These are phyloP conservation scores for Chionoecetes opilio DNA, from an alignment of 1,140 invertebrate genomes.

Conservation along the genomic window DNA sequence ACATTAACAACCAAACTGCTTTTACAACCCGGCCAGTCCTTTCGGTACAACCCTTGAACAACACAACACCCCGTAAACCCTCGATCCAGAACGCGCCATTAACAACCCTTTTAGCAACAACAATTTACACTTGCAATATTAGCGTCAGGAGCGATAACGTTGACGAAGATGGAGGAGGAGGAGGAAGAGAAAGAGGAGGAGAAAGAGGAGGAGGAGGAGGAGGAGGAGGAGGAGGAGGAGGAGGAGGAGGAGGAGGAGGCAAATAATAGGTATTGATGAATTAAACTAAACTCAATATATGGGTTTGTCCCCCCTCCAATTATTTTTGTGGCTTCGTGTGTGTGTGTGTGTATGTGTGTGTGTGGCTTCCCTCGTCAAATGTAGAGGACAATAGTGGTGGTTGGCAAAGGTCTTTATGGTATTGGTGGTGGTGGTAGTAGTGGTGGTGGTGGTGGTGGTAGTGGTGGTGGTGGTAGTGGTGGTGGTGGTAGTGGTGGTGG, in stretches of 20 bases:
- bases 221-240: no score
- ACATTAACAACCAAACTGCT: no score
- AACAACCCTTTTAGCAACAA: background rate
- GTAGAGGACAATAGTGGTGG: background rate
- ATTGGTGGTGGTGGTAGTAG: background rate
- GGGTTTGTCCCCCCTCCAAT: no score
- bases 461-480: background rate
- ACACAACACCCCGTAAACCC: no score
- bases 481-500: background rate
- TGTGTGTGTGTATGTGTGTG: slow-evolving; percentile 16
- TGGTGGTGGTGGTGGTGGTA: slow-evolving; percentile 1
- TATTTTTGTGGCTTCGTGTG: no score
- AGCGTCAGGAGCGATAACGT: background rate
- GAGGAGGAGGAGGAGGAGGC: no score
- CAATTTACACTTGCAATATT: background rate
- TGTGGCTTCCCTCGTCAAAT: slow-evolving; percentile 13
- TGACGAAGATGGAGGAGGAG: background rate
- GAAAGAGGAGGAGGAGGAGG: background rate
- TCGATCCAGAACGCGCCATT: no score
- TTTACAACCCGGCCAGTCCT: no score
- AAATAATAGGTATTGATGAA: background rate
- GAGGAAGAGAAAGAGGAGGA: background rate
- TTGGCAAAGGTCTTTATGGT: background rate
- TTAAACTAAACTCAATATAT: background rate
- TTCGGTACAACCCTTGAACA: no score